A percentile compares a stretch with the other conserved stretches of the same genome.
Evolutionary conservation across 2,888 invertebrate species (phyloP).

Genomic region (Ceratothoa steindachneri): DNA sequence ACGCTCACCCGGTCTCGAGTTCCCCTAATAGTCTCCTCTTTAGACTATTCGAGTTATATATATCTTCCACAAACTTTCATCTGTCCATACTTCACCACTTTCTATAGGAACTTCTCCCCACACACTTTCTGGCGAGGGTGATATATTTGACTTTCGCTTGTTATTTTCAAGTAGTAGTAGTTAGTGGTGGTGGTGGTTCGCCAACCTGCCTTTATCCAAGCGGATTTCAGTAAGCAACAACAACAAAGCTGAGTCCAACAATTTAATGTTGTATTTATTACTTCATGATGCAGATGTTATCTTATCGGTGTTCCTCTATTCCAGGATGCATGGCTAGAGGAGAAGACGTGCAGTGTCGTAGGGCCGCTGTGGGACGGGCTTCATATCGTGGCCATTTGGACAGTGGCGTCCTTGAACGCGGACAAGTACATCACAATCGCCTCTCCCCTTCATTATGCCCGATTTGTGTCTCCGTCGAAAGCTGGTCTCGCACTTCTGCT

Average conservation of each 20-base stretch:
- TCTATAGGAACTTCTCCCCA: too few species aligned
- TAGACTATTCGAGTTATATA: too few species aligned
- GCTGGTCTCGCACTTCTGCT: slow-evolving; percentile 64
- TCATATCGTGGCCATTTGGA: slow-evolving; percentile 72
- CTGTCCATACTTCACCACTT: too few species aligned
- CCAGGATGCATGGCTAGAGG: slow-evolving; percentile 40
- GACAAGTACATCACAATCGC: slow-evolving; percentile 71
- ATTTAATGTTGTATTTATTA: not conserved
- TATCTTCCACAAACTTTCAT: too few species aligned
- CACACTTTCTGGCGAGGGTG: too few species aligned
- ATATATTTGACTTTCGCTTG: too few species aligned
- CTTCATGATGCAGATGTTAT: not conserved
- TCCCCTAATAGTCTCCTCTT: too few species aligned
- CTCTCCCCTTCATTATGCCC: slow-evolving; percentile 72
- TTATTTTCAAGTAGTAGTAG: too few species aligned
- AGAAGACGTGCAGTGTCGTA: slow-evolving; percentile 29
- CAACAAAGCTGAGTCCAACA: not conserved
- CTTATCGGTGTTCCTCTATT: slow-evolving; percentile 2
- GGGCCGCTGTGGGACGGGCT: slow-evolving; percentile 59
- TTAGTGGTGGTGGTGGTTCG: too few species aligned
- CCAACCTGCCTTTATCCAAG: too few species aligned
- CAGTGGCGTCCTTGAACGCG: slow-evolving; percentile 68
- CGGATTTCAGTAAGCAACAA: too few species aligned
- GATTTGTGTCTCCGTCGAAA: slow-evolving; percentile 68
- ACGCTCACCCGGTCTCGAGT: too few species aligned